phyloP scores from a whole-genome alignment of 1,140 invertebrate species.

The Gerris buenoi region DNA sequence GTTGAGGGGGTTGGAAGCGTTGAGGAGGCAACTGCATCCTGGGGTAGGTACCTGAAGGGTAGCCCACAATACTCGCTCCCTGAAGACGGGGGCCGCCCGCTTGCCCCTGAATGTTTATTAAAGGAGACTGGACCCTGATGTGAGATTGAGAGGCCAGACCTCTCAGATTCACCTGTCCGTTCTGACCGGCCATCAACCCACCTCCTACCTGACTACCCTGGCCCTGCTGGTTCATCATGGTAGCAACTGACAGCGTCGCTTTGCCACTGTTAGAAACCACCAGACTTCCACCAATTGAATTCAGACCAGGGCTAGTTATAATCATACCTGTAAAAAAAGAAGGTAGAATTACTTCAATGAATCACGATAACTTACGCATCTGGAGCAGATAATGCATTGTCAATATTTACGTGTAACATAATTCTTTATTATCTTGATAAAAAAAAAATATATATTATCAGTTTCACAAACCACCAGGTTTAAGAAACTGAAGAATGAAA shows the following conservation, averaged over 20 bases:
- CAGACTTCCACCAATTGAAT: conserved; percentile 39
- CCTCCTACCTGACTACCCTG: conserved; percentile 29
- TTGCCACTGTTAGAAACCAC: conserved; percentile 42
- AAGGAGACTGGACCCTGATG: conserved; percentile 22
- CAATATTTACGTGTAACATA: no score
- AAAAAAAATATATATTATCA: no score
- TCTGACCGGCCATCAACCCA: background rate
- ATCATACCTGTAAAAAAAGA: conserved; percentile 42
- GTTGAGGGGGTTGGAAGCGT: conserved; percentile 13
- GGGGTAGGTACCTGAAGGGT: background rate
- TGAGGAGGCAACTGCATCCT: conserved; percentile 2
- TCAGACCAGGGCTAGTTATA: conserved; percentile 44
- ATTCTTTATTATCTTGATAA: no score
- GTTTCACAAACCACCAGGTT: no score
- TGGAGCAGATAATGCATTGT: no score
- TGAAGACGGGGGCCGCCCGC: background rate
- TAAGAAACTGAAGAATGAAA: no score
- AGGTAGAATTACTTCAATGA: no score
- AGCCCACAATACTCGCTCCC: background rate
- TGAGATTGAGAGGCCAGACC: conserved; percentile 22
- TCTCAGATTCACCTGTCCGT: conserved; percentile 31
- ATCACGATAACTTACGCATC: no score
- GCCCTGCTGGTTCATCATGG: conserved; percentile 28
- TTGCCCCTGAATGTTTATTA: conserved; percentile 17
- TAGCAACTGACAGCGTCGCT: conserved; percentile 19